phyloP scores from a whole-genome alignment of 2,113 vertebrate genomes.

The Pluvialis apricaria region DNA sequence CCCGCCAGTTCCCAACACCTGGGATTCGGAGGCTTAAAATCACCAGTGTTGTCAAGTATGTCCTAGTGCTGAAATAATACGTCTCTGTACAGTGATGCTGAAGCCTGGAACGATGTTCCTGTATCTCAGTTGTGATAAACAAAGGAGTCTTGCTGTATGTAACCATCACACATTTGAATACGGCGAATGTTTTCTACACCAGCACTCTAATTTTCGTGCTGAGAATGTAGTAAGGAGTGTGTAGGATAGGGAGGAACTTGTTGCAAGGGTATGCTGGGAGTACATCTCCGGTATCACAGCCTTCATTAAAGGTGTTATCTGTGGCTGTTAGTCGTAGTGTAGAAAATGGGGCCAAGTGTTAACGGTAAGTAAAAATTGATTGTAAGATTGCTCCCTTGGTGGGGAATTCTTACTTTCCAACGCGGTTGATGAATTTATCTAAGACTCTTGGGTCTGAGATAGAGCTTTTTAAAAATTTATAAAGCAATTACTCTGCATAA shows the following conservation, averaged over 20 bases:
- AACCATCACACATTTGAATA: background rate
- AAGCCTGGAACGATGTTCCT: accelerated
- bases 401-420: background rate
- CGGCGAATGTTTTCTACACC: background rate
- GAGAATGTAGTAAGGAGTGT: background rate
- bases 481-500: background rate
- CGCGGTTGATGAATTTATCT: background rate
- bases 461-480: constrained; percentile 6
- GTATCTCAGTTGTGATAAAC: background rate
- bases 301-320: background rate
- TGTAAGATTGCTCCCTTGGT: constrained; percentile 19
- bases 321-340: background rate
- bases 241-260: background rate
- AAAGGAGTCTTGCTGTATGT: background rate
- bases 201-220: background rate
- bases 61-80: background rate
- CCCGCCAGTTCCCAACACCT: constrained; percentile 94
- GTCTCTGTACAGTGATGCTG: accelerated
- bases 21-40: constrained; percentile 90
- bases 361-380: constrained; percentile 39
- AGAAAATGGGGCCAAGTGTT: constrained; percentile 31
- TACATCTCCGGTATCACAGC: background rate
- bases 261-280: background rate
- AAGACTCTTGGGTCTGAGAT: constrained; percentile 6
- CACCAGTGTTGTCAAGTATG: constrained; percentile 84